A percentile compares a stretch with the other conserved stretches of the same genome.
These are phyloP conservation scores for Pachliopta kotzebuea DNA, from an alignment of 2,888 invertebrate species.

Conservation along the genomic window DNA sequence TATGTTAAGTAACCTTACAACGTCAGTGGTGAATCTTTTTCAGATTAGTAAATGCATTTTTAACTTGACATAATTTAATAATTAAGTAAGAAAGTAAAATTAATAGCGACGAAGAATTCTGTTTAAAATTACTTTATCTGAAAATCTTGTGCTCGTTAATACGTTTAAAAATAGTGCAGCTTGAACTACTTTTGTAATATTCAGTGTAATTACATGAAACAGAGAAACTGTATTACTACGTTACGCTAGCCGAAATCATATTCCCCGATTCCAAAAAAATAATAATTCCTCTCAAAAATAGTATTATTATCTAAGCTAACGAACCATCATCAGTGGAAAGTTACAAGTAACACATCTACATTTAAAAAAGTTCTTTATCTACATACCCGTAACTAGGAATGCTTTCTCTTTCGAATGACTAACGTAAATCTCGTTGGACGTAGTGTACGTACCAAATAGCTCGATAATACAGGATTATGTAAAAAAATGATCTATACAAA, in stretches of 20 bases:
- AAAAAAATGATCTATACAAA: neutral
- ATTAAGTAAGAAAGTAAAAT: too few species aligned
- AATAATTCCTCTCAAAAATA: slow-evolving; percentile 11
- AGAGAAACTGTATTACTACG: neutral
- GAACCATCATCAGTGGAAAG: slow-evolving; percentile 24
- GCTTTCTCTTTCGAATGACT: slow-evolving; percentile 26
- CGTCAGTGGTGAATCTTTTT: neutral
- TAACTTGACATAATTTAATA: too few species aligned
- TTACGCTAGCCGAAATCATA: neutral
- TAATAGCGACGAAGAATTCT: neutral
- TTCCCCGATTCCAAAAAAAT: neutral
- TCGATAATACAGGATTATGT: neutral
- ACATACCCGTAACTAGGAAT: slow-evolving; percentile 20
- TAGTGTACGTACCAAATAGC: neutral
- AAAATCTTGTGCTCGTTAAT: neutral
- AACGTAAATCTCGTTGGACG: slow-evolving; percentile 23
- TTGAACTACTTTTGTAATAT: too few species aligned
- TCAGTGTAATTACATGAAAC: neutral
- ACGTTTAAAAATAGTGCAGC: neutral
- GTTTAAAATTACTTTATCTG: neutral
- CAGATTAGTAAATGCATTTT: too few species aligned
- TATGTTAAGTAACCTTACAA: neutral
- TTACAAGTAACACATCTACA: slow-evolving; percentile 9
- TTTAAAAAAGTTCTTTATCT: slow-evolving; percentile 19
- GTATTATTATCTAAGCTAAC: slow-evolving; percentile 19